These are phyloP conservation scores for Setophaga petechia DNA, from an alignment of 2,113 vertebrate genomes.

Conservation along the genomic window DNA sequence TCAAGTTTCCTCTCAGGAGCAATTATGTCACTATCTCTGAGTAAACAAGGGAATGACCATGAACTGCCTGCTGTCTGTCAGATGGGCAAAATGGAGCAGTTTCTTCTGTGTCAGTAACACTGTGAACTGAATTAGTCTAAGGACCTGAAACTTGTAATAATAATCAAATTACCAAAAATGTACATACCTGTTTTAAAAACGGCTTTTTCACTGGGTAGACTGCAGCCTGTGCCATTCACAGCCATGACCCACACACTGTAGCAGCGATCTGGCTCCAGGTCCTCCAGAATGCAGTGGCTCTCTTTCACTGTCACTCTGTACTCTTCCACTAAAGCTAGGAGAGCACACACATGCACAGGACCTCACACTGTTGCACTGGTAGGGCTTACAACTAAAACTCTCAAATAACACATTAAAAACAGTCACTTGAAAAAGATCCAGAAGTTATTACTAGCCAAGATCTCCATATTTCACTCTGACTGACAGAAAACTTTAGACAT, in stretches of 20 bases:
- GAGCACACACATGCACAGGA: neutral
- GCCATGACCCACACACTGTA: constrained; percentile 98
- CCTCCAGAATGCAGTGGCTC: constrained; percentile 93
- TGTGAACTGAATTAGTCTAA: neutral
- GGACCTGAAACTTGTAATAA: neutral
- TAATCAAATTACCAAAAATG: neutral
- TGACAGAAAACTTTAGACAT: neutral
- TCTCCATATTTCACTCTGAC: neutral
- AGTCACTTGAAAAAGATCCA: neutral
- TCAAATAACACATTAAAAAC: neutral
- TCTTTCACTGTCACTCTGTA: constrained; percentile 96
- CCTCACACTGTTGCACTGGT: neutral
- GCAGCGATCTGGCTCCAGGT: constrained; percentile 87
- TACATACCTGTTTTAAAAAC: constrained; percentile 90
- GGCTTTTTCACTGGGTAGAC: constrained; percentile 90
- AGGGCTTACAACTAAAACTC: neutral
- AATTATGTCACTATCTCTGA: neutral
- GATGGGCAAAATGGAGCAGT: neutral
- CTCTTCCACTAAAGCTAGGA: constrained; percentile 88
- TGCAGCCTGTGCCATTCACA: constrained; percentile 93
- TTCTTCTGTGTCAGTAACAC: neutral
- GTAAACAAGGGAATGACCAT: accelerated
- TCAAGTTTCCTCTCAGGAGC: neutral
- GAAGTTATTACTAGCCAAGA: neutral
- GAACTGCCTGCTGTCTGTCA: neutral